These are phyloP conservation scores for Pyrrhosoma nymphula DNA, from an alignment of 2,888 invertebrate species.

Conservation along the genomic window DNA sequence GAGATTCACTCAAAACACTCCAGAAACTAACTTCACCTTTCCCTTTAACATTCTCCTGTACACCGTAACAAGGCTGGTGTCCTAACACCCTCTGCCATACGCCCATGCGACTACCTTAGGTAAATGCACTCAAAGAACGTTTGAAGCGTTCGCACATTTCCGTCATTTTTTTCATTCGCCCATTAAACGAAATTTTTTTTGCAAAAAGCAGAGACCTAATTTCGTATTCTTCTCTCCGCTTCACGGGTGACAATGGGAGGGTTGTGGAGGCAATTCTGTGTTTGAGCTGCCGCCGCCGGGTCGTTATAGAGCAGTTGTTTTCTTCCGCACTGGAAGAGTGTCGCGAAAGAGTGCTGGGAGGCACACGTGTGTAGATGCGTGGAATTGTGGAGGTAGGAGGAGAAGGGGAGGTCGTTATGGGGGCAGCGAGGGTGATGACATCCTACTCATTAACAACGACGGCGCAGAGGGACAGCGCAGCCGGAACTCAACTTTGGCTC, in stretches of 20 bases:
- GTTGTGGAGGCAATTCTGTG: background rate
- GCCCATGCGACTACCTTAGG: too few species aligned
- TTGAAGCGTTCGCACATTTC: too few species aligned
- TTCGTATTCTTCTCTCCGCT: slow-evolving; percentile 12
- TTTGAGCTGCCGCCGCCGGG: slow-evolving; percentile 14
- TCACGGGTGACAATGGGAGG: background rate
- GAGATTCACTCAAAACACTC: too few species aligned
- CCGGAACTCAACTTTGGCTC: background rate
- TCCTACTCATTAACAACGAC: background rate
- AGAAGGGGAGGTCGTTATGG: background rate
- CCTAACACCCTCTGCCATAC: too few species aligned
- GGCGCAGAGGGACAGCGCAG: background rate
- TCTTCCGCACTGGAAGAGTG: background rate
- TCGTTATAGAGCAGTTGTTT: background rate
- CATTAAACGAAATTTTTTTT: background rate
- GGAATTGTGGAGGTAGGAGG: background rate
- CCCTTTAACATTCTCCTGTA: too few species aligned
- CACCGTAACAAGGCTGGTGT: too few species aligned
- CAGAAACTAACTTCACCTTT: too few species aligned
- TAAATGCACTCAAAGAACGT: too few species aligned
- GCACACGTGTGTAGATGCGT: background rate
- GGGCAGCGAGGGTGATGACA: background rate
- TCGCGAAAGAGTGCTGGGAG: background rate
- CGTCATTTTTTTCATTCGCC: too few species aligned
- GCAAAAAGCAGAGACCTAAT: background rate